Evolutionary conservation across 2,113 vertebrate species (phyloP).

Genomic region (Holacanthus passer): DNA sequence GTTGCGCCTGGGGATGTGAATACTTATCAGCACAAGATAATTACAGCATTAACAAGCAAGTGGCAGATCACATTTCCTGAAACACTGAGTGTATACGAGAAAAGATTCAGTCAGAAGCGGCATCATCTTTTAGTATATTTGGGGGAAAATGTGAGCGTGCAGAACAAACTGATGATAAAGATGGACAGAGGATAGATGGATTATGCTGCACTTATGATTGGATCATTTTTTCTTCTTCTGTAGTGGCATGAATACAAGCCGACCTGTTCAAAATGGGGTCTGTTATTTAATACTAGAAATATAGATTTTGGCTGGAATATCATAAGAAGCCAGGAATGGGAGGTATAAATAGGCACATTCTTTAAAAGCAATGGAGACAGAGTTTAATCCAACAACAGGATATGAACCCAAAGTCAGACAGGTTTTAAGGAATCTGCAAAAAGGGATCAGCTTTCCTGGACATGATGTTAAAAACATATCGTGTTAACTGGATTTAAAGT

Average conservation of each 20-base stretch:
- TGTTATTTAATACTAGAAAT: not conserved
- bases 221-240: not conserved
- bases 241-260: not conserved
- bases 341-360: not conserved
- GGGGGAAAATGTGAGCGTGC: not conserved
- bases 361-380: not conserved
- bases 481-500: not conserved
- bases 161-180: not conserved
- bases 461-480: conserved; percentile 7
- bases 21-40: conserved; percentile 57
- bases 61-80: conserved; percentile 31
- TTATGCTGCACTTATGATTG: not conserved
- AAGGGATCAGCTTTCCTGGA: conserved; percentile 5
- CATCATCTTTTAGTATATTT: not conserved
- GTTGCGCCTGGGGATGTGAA: conserved; percentile 36
- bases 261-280: not conserved
- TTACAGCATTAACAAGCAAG: conserved; percentile 57
- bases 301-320: not conserved
- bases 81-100: conserved; percentile 2
- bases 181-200: not conserved
- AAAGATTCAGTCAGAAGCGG: not conserved
- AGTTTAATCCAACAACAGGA: not conserved
- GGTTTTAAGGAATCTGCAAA: not conserved
- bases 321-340: not conserved
- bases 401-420: not conserved